A percentile compares a stretch with the other conserved stretches of the same genome.
phyloP scores from a whole-genome alignment of 2,888 invertebrate species.

The Cyrtodaria siliqua region DNA sequence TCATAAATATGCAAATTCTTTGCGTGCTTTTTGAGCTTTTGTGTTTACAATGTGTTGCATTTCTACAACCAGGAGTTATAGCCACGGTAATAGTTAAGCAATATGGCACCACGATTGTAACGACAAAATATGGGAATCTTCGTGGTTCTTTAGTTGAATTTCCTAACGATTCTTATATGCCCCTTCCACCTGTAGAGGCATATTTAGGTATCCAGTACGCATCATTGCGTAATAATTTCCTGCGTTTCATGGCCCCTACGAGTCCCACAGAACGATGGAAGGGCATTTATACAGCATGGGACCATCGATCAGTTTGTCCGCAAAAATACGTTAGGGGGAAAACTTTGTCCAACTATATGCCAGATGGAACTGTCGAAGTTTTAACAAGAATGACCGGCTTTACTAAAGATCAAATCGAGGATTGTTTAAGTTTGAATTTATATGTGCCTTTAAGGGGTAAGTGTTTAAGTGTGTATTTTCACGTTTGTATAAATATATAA shows the following conservation, averaged over 20 bases:
- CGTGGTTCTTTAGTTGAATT: constrained; percentile 88
- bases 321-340: constrained; percentile 87
- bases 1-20: constrained; percentile 51
- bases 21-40: constrained; percentile 44
- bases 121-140: constrained; percentile 94
- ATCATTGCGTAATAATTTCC: constrained; percentile 94
- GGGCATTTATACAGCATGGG: constrained; percentile 89
- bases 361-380: constrained; percentile 40
- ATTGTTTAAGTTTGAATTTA: constrained; percentile 64
- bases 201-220: constrained; percentile 97
- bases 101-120: constrained; percentile 50
- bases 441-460: constrained; percentile 64
- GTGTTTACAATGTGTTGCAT: constrained; percentile 24
- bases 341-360: constrained; percentile 32
- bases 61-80: constrained; percentile 43
- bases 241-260: constrained; percentile 98
- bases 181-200: constrained; percentile 91
- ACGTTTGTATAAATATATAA: background rate
- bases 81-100: constrained; percentile 49
- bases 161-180: constrained; percentile 61
- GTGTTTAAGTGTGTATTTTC: no score
- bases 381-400: constrained; percentile 45
- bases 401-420: constrained; percentile 54
- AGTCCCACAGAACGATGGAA: constrained; percentile 94
- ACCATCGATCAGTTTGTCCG: constrained; percentile 95